Conservation (phyloP, 2,888 invertebrate species). For the Pyrrhia umbra region DNA sequence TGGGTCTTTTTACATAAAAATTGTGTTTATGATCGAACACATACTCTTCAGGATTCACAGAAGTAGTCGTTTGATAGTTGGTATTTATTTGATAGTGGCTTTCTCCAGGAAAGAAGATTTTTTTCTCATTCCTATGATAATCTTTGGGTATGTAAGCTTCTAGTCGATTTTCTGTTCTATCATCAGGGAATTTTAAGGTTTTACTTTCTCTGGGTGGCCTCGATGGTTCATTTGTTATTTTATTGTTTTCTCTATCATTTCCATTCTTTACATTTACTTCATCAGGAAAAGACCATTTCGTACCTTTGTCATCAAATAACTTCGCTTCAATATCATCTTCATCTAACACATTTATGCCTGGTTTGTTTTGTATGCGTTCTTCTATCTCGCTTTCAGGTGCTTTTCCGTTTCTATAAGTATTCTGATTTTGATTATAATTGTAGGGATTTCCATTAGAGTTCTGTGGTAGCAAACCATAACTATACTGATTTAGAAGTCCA, state of each 20-base stretch:
- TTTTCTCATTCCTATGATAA: slow-evolving; percentile 62
- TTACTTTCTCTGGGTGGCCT: slow-evolving; percentile 54
- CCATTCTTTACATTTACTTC: slow-evolving; percentile 46
- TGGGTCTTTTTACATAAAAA: slow-evolving; percentile 63
- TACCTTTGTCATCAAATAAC: slow-evolving; percentile 54
- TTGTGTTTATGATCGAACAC: slow-evolving; percentile 67
- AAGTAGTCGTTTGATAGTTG: slow-evolving; percentile 44
- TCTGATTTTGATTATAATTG: slow-evolving; percentile 64
- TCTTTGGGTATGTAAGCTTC: slow-evolving; percentile 26
- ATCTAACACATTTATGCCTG: slow-evolving; percentile 46
- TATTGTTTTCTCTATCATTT: slow-evolving; percentile 40
- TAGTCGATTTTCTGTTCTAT: slow-evolving; percentile 34
- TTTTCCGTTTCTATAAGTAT: slow-evolving; percentile 61
- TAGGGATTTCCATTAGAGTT: slow-evolving; percentile 52
- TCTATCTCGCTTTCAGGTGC: slow-evolving; percentile 69
- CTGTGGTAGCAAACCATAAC: slow-evolving; percentile 49
- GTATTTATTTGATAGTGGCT: slow-evolving; percentile 25
- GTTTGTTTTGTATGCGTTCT: slow-evolving; percentile 81
- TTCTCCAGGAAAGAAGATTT: slow-evolving; percentile 58
- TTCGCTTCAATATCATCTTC: slow-evolving; percentile 44
- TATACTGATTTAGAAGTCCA: slow-evolving; percentile 43
- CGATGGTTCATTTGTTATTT: slow-evolving; percentile 12
- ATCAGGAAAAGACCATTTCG: slow-evolving; percentile 78
- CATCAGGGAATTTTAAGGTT: slow-evolving; percentile 70
- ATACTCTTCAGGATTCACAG: slow-evolving; percentile 64